Evolutionary conservation across 1,140 invertebrate genomes (phyloP), one percentile per base, ranked within the genome.

Genomic region (Saccostrea glomerata): DNA sequence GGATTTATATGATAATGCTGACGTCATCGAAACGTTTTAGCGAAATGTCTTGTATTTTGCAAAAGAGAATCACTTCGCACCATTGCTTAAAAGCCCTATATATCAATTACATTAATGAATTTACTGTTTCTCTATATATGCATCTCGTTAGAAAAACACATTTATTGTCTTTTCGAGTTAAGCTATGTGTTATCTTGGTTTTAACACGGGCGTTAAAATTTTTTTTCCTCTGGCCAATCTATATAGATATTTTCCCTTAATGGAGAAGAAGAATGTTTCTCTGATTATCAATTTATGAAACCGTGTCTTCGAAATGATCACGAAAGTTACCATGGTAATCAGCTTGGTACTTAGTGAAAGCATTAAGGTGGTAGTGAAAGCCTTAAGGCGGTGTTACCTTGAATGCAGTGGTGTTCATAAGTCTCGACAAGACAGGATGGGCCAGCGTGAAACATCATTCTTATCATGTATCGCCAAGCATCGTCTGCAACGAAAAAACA

Each of bases 371-470:
- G 23, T 11, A 77, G 70, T 77, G 25, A 36, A 25, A 77, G 25
- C 30, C 70, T 4, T 25, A 15, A 30, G 70, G 70, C 70, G 30
- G 23, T 11, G 70, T 77, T 77, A 77, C 70, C 70, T 77, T 77
- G 70, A 77, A 36, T 77, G 70, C 70, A 77, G 70, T 77, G 70
- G 70, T 25, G 70, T 77, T 77, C 70, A 77, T 77, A 30, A 77
- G 70, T 77, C 70, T 77, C 70, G 70, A 77, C 70, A 77, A 36
- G 70, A 77, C 70, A 12, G 70, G 70, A 36, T 77, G 23, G 70
- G 30, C 70, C 70, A 77, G 25, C 70, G 70, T 30, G 30, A 13
- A 77, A 30, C 70, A 77, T 30, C 70, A 77, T 77, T 77, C 70
- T 77, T 30, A 25, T 77, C 70, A 77, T 77, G 70, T 77, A 36